These are phyloP conservation scores for Chauna torquata DNA, from an alignment of 2,113 vertebrate genomes.

Conservation along the genomic window DNA sequence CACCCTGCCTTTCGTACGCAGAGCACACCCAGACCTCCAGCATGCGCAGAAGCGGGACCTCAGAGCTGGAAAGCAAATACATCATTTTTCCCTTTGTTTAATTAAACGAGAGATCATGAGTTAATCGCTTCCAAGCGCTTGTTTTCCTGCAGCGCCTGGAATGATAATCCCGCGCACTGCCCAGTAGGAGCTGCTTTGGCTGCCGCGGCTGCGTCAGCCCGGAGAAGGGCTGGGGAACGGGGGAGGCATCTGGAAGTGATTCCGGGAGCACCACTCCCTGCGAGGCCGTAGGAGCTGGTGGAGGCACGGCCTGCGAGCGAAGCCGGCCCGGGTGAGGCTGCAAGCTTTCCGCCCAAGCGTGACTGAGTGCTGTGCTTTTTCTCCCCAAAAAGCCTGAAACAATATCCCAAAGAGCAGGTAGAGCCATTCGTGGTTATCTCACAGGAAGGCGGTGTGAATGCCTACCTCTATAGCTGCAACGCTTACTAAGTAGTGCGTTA, in stretches of 20 bases:
- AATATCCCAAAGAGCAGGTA: conserved; percentile 30
- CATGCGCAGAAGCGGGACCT: neutral
- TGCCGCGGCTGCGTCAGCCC: neutral
- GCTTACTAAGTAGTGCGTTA: neutral
- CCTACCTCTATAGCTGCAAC: neutral
- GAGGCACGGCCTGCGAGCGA: neutral
- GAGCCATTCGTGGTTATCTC: neutral
- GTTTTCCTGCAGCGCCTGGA: conserved; percentile 67
- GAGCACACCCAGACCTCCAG: neutral
- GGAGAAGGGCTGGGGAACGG: neutral
- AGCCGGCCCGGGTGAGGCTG: neutral
- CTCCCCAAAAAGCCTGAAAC: conserved; percentile 6
- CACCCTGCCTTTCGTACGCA: neutral
- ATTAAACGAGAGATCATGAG: conserved; percentile 70
- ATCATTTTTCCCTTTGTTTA: conserved; percentile 62
- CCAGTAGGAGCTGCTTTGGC: conserved; percentile 63
- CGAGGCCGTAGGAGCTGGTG: neutral
- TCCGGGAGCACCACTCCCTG: conserved; percentile 39
- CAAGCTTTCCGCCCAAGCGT: neutral
- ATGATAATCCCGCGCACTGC: conserved; percentile 48
- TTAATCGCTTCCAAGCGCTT: conserved; percentile 62
- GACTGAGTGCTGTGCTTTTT: neutral
- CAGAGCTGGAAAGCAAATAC: conserved; percentile 49
- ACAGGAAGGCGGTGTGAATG: neutral
- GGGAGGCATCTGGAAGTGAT: conserved; percentile 65